Base-by-base conservation (phyloP, 2,113 vertebrate genomes). In the Physeter macrocephalus region DNA sequence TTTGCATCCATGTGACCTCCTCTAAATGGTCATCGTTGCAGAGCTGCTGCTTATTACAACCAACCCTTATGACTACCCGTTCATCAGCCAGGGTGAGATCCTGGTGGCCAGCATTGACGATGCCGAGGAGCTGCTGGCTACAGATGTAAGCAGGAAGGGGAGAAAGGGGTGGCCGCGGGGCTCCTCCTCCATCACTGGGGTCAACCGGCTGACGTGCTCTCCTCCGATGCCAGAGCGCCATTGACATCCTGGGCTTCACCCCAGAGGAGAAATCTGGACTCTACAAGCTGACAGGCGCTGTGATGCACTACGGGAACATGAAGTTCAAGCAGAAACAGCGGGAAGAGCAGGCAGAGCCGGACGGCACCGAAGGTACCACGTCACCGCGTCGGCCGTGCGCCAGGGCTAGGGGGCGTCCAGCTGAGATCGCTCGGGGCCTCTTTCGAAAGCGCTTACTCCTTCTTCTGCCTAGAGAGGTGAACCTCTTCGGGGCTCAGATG, bases 71-170 rank as follows among this genome's bases (percentile, higher is more conserved):
- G 98, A 99, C 69, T 99, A 99, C 86, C 98, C 98, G 0, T 99
- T 98, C 96, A 98, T 99, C 98, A 99, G 99, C 97, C 99, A 99
- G 93, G 99, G 99, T 13, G 98, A 99, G 83, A 98, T 99, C 88
- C 95, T 98, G 49, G 99, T 99, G 93, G 97, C 98, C 90, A 99
- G 98, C 94, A 99, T 98, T 0, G 98, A 99, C 1, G 99, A 99
- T 8, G 97, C 97, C 0, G 98, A 99, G 95, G 98, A 99, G 84
- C 96, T 99, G 11, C 18, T 98, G 97, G 98, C 98, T 25, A 99
- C 99, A 0, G 99, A 99, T 27, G 98, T 99, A 94, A 98, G 98
- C 96, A 46, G 25, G 20, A 15, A 2, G 1, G 6, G 43, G 13
- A n/a, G 88, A 62, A n/a, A 2, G 72, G 18, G 20, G 29, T 34